Evolutionary conservation across 2,797 vertebrate species (phyloP), one percentile per base, ranked within the genome.

Genomic region (Chloroceryle inda): DNA sequence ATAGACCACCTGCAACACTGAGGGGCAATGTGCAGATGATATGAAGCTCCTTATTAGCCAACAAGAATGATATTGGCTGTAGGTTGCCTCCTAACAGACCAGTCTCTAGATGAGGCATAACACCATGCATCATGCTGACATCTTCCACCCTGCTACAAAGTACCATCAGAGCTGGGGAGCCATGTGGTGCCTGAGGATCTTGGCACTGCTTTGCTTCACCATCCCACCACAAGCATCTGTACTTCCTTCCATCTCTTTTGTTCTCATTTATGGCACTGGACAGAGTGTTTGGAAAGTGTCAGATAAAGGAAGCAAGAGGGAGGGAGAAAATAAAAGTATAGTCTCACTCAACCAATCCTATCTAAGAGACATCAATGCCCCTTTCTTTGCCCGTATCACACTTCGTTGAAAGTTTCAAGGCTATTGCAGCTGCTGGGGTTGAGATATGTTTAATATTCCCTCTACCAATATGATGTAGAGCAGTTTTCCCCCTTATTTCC

Each of bases 401-500:
- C 33, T 73, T 87, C 22, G 35, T 26, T 61, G 67, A 69, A 91
- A 84, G 6, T 15, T 38, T 71, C 27, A 35, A 52, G 8, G 13
- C 66, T 66, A 52, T 52, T 62, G 26, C 13, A 63, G 27, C 53
- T 47, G 3, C 26, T 71, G 27, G 2, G 3, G 4, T 61, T 84
- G 23, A 59, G 11, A 26, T 37, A 21, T 74, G 93, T 85, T 81
- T 50, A 61, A 38, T 79, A 64, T 78, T 86, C 27, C 11, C 9
- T 67, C 53, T n/a, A 37, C 11, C 13, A 53, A 17, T 19, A 5
- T 49, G 66, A 68, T 81, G 93, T 42, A 78, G 29, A 84, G 29
- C 3, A 58, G 13, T 21, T 92, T 75, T 4, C 0, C 6, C 5
- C 6, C 8, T 62, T 67, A 11, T 21, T 92, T 75, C 4, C 0